These are phyloP conservation scores for Sebastes trivittatus DNA, from an alignment of 2,797 vertebrate genomes.

Conservation along the genomic window DNA sequence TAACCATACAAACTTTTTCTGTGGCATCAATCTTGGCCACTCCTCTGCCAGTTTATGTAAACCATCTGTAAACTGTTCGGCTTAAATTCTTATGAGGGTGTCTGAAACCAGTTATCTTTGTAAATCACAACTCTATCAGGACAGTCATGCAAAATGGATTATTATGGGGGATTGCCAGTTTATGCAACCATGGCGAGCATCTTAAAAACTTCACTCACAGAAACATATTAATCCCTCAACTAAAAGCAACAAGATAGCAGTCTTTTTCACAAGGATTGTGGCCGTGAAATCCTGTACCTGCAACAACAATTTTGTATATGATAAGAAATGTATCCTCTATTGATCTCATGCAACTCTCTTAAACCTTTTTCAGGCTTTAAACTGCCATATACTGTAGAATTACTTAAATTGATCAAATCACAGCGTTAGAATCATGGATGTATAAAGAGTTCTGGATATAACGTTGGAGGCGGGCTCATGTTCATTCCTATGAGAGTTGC, in stretches of 20 bases:
- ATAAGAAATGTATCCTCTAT: constrained; percentile 1
- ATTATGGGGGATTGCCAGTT: not conserved
- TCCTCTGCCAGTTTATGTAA: not conserved
- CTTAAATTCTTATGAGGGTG: not conserved
- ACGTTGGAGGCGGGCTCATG: rapidly evolving
- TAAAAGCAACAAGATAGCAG: not conserved
- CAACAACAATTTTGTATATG: not conserved
- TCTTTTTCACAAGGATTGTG: not conserved
- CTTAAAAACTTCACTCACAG: not conserved
- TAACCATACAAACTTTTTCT: not conserved
- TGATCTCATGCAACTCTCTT: not conserved
- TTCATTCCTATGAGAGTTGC: too few species aligned
- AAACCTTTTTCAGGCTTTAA: not conserved
- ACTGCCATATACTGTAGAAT: not conserved
- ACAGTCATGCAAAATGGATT: not conserved
- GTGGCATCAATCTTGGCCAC: not conserved
- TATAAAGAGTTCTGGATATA: too few species aligned
- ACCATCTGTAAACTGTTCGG: not conserved
- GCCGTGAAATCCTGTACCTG: constrained; percentile 19
- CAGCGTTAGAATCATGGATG: not conserved
- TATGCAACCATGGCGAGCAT: not conserved
- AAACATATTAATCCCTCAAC: not conserved
- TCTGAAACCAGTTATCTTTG: not conserved
- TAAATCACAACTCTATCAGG: not conserved
- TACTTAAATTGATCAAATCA: not conserved